phyloP scores from a whole-genome alignment of 2,888 invertebrate genomes.

The Actias luna region DNA sequence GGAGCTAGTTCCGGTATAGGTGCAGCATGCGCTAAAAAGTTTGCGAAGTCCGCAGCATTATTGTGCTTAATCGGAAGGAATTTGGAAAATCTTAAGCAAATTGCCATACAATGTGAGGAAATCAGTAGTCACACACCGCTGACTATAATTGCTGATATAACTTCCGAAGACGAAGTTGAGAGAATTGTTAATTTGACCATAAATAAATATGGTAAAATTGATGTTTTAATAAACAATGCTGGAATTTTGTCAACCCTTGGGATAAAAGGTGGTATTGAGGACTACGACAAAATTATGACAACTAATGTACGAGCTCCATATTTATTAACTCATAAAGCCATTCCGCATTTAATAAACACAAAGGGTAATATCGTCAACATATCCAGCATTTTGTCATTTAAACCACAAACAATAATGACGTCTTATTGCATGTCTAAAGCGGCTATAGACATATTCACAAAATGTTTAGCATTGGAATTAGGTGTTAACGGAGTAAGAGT shows the following conservation, averaged over 20 bases:
- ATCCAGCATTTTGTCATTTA: conserved; percentile 55
- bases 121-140: conserved; percentile 48
- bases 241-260: conserved; percentile 47
- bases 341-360: conserved; percentile 50
- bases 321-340: conserved; percentile 47
- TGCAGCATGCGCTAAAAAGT: conserved; percentile 54
- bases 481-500: conserved; percentile 59
- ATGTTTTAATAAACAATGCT: conserved; percentile 64
- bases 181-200: conserved; percentile 53
- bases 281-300: conserved; percentile 53
- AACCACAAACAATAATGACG: conserved; percentile 47
- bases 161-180: conserved; percentile 46
- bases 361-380: conserved; percentile 63
- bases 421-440: conserved; percentile 69
- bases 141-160: conserved; percentile 56
- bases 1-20: conserved; percentile 71
- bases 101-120: conserved; percentile 50
- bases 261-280: conserved; percentile 38
- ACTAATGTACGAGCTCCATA: conserved; percentile 63
- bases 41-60: conserved; percentile 54
- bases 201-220: conserved; percentile 48
- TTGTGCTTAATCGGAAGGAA: conserved; percentile 60
- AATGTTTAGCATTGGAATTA: conserved; percentile 58
- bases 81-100: conserved; percentile 47
- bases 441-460: conserved; percentile 63